Percentiles rank a stretch among this genome's conserved stretches.
These are phyloP conservation scores for Papio anubis DNA, from an alignment of 2,113 vertebrate species.

Conservation along the genomic window DNA sequence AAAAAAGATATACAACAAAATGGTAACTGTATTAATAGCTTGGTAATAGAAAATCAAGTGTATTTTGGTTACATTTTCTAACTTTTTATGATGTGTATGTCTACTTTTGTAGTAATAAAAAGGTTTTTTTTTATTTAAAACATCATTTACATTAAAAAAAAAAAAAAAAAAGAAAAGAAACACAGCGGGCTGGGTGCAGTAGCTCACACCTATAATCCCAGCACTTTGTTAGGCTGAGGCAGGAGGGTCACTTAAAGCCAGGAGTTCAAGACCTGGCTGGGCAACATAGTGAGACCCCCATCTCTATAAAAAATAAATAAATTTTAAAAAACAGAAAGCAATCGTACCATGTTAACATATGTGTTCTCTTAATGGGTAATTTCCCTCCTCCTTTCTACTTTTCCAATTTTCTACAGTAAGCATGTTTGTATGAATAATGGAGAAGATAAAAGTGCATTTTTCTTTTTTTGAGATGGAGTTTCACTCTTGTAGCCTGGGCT, in stretches of 20 bases:
- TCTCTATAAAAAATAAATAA: neutral
- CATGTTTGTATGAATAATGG: neutral
- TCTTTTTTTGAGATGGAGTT: too few species aligned
- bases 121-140: neutral
- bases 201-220: neutral
- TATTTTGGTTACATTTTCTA: neutral
- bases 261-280: neutral
- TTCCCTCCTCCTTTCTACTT: neutral
- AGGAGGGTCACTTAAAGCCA: neutral
- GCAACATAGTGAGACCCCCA: neutral
- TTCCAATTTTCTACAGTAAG: neutral
- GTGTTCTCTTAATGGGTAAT: neutral
- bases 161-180: too few species aligned
- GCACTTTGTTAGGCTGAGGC: neutral
- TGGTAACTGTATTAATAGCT: neutral
- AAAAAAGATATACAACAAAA: neutral
- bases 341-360: neutral
- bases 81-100: neutral
- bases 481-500: too few species aligned
- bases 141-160: neutral
- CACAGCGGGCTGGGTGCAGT: neutral
- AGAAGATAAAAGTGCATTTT: neutral
- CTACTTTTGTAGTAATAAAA: conserved; percentile 11
- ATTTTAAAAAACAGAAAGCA: neutral
- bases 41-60: neutral